A percentile compares a stretch with the other conserved stretches of the same genome.
phyloP scores from a whole-genome alignment of 2,888 invertebrate species.

The Morinoia aosen region DNA sequence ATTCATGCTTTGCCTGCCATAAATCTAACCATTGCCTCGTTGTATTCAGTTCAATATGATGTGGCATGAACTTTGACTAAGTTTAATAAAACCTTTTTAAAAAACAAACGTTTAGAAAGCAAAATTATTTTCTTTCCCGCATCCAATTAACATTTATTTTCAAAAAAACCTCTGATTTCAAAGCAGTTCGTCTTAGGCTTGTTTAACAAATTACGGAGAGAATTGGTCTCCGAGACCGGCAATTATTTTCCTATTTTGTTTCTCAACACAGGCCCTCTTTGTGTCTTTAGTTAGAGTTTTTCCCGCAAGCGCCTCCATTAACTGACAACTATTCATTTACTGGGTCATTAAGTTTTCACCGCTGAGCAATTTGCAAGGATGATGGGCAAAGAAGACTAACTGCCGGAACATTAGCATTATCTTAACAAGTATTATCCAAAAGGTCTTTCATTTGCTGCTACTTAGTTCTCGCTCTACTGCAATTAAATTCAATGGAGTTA shows the following conservation, averaged over 20 bases:
- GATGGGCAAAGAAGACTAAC: conserved; percentile 31
- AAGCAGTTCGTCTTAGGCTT: background rate
- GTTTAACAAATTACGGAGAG: conserved; percentile 31
- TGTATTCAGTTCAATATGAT: too few relatives aligned
- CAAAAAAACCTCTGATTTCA: background rate
- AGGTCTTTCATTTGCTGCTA: conserved; percentile 23
- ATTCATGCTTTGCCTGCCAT: too few relatives aligned
- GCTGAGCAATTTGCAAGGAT: conserved; percentile 27
- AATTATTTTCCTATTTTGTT: conserved; percentile 34
- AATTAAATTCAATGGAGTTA: conserved; percentile 27
- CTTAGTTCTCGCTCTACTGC: background rate
- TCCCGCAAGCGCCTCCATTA: conserved; percentile 32
- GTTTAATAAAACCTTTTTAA: background rate
- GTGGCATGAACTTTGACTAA: background rate
- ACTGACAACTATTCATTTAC: conserved; percentile 26
- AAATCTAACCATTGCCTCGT: too few relatives aligned
- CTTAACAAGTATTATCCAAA: conserved; percentile 33
- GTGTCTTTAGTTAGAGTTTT: conserved; percentile 13
- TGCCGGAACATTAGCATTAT: conserved; percentile 35
- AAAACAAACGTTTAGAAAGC: background rate
- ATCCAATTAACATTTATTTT: background rate
- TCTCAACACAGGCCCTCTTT: background rate
- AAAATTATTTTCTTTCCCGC: background rate
- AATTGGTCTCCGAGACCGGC: background rate
- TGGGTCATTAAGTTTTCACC: conserved; percentile 42